Conservation (phyloP, 2,113 vertebrate species). For the Cygnus atratus region DNA sequence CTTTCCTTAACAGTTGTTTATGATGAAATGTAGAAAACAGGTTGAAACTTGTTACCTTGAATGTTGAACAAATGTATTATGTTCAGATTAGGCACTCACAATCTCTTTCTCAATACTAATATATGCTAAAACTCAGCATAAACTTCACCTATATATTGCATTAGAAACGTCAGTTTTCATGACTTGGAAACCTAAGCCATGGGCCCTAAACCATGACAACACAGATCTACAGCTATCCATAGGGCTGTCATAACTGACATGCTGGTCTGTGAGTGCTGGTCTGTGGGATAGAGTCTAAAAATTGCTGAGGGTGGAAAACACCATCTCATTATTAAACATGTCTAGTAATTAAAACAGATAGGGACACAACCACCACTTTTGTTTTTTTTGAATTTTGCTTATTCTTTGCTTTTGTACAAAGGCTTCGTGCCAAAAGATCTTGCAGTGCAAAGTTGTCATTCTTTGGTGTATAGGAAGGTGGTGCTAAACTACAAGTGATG, state of each 20-base stretch:
- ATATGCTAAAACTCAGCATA: neutral
- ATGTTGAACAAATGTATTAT: neutral
- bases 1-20: neutral
- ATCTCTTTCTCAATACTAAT: neutral
- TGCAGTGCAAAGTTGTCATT: conserved; percentile 83
- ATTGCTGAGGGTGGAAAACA: neutral
- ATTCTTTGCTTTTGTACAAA: neutral
- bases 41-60: neutral
- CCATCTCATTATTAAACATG: neutral
- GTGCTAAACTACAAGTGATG: conserved; percentile 86
- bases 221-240: neutral
- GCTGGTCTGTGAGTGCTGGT: neutral
- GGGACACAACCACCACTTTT: neutral
- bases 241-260: neutral
- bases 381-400: neutral
- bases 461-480: conserved; percentile 82
- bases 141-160: neutral
- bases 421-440: conserved; percentile 76
- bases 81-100: neutral
- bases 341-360: neutral
- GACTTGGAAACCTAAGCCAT: neutral
- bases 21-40: neutral
- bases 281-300: neutral
- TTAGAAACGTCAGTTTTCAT: neutral
- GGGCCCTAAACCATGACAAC: neutral